Evolutionary conservation across 2,113 vertebrate genomes (phyloP).

Genomic region (Ammodytes marinus): DNA sequence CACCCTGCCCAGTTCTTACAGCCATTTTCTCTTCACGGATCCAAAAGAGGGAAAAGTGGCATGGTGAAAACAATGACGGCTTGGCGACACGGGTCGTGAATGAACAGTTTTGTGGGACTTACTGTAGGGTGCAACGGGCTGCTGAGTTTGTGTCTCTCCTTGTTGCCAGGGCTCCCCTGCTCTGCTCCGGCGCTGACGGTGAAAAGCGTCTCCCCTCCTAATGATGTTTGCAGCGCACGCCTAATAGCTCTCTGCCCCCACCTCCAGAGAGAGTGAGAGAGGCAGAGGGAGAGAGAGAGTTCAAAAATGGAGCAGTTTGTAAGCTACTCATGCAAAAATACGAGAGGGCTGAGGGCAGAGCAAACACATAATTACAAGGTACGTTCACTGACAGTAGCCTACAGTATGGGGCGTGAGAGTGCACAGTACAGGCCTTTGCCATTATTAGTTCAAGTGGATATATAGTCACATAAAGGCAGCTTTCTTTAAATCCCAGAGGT

Average conservation of each 20-base stretch:
- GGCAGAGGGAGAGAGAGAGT: conserved; percentile 19
- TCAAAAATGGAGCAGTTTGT: conserved; percentile 67
- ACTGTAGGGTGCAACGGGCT: conserved; percentile 90
- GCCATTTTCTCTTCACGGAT: conserved; percentile 73
- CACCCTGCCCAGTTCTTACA: conserved; percentile 77
- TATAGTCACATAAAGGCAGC: not conserved
- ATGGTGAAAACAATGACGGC: conserved; percentile 43
- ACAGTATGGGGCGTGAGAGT: conserved; percentile 43
- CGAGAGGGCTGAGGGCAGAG: conserved; percentile 37
- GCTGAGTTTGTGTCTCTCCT: conserved; percentile 83
- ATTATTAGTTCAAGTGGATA: not conserved
- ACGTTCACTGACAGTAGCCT: conserved; percentile 51
- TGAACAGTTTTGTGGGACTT: conserved; percentile 83
- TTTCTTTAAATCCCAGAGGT: not conserved
- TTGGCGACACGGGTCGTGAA: conserved; percentile 10
- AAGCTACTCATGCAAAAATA: conserved; percentile 78
- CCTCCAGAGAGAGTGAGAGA: conserved; percentile 56
- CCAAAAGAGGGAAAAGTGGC: conserved; percentile 53
- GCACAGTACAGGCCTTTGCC: conserved; percentile 4
- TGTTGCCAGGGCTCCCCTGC: conserved; percentile 85
- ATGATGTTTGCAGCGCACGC: conserved; percentile 92
- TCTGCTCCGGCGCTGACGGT: conserved; percentile 89
- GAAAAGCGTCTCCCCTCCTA: conserved; percentile 91
- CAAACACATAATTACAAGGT: conserved; percentile 44
- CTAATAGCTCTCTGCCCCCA: conserved; percentile 82